phyloP scores from a whole-genome alignment of 1,140 invertebrate genomes.

The Drosophila lacertosa region DNA sequence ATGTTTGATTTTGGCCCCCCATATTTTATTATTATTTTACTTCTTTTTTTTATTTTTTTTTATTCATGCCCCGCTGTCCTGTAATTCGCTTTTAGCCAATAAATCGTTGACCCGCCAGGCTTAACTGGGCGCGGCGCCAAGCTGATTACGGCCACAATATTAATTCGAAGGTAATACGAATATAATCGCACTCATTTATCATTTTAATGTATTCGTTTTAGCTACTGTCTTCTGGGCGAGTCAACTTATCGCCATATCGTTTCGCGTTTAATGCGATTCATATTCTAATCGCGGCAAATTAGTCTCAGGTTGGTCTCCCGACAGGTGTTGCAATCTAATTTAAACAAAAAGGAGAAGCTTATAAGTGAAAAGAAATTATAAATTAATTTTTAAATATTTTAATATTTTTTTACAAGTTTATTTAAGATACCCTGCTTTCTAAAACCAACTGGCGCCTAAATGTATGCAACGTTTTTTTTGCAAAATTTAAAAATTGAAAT shows the following conservation, averaged over 20 bases:
- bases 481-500: background rate
- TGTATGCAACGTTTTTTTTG: background rate
- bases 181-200: constrained; percentile 78
- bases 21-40: no score
- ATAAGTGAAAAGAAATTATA: background rate
- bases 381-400: background rate
- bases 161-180: constrained; percentile 75
- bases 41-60: no score
- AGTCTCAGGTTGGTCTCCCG: constrained; percentile 1
- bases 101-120: constrained; percentile 53
- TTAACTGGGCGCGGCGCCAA: constrained; percentile 54
- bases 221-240: constrained; percentile 3
- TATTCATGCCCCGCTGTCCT: constrained; percentile 52
- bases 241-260: constrained; percentile 16
- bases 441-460: background rate
- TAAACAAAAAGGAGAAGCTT: no score
- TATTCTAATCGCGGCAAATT: constrained; percentile 29
- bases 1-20: constrained; percentile 68
- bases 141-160: constrained; percentile 65
- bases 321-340: background rate
- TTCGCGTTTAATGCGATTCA: constrained; percentile 31
- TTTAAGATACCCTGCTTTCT: background rate
- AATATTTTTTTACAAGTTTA: background rate
- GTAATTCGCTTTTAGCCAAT: constrained; percentile 74
- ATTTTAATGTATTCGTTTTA: constrained; percentile 61